Percentiles rank a stretch among this genome's conserved stretches.
Conservation (phyloP, 1,140 invertebrate species). For the Leptoteleia sp. region DNA sequence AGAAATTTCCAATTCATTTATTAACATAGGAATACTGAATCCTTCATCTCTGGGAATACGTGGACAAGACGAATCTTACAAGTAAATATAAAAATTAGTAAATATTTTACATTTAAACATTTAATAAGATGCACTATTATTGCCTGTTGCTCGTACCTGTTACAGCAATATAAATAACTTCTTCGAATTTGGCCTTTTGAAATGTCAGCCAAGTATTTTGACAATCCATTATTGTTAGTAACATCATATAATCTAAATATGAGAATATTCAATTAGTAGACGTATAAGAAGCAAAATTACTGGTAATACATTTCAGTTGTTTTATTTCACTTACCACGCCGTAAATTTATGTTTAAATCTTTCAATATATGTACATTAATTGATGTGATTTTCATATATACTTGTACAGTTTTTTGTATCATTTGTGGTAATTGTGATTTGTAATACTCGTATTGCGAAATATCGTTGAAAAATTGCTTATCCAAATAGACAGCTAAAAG, state of each 20-base stretch:
- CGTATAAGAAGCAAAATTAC: too few species aligned
- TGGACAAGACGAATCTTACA: constrained; percentile 83
- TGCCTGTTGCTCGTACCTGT: too few species aligned
- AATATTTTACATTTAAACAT: background rate
- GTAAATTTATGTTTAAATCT: constrained; percentile 84
- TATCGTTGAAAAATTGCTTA: constrained; percentile 31
- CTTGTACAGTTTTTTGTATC: constrained; percentile 82
- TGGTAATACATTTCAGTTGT: background rate
- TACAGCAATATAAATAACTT: constrained; percentile 85
- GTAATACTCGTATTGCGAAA: constrained; percentile 64
- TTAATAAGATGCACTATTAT: too few species aligned
- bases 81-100: background rate
- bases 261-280: too few species aligned
- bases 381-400: constrained; percentile 84
- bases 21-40: constrained; percentile 86
- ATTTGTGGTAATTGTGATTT: constrained; percentile 83
- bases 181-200: constrained; percentile 82
- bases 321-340: constrained; percentile 82
- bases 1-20: constrained; percentile 85
- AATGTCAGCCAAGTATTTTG: constrained; percentile 86
- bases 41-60: constrained; percentile 84
- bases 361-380: constrained; percentile 84
- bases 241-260: constrained; percentile 87
- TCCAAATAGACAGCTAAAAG: constrained; percentile 32
- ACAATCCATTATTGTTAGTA: constrained; percentile 87